Evolutionary conservation across 2,797 vertebrate species (phyloP), one percentile per base, ranked within the genome.

Genomic region (Sparus aurata): DNA sequence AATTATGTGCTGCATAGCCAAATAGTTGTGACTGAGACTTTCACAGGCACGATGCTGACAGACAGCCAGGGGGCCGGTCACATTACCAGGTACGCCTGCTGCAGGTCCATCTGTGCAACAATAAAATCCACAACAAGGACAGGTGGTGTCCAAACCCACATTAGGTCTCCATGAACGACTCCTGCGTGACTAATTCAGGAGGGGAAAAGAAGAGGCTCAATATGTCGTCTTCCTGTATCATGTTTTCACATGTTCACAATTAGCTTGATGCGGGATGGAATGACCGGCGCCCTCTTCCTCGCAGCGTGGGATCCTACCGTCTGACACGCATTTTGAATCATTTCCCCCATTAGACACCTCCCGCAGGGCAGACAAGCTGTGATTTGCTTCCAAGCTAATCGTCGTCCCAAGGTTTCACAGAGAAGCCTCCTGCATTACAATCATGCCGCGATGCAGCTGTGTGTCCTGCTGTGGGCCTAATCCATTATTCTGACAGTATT

Each of bases 1-100:
- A 89, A 88, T 90, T 85, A 91, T 91, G 89, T 94, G 94, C 91
- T 91, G 91, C 91, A 81, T 87, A 69, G 91, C 79, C 86, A 92
- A 88, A 91, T 92, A 85, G 85, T 78, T 92, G 63, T 85, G 89
- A 86, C 59, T 16, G 81, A 83, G 79, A 70, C 63, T 76, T 81
- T 84, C 22, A 41, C 54, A 17, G 55, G 61, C 82, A 47, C n/a
- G 22, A 25, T n/a, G 69, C 70, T 86, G 85, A 87, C 61, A 59
- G 83, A 72, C 70, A 58, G 72, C 70, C 84, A 34, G 61, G 6
- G 77, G 77, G 72, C 69, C 5, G 52, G 52, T 78, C 70, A 71
- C 69, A 38, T 77, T 69, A 84, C 69, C 84, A 84, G 87, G 85
- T 89, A 61, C 27, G 41, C 68, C 80, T 73, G 73, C 85, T 73